These are phyloP conservation scores for Phalacrocorax carbo DNA, from an alignment of 2,113 vertebrate genomes.

Conservation along the genomic window DNA sequence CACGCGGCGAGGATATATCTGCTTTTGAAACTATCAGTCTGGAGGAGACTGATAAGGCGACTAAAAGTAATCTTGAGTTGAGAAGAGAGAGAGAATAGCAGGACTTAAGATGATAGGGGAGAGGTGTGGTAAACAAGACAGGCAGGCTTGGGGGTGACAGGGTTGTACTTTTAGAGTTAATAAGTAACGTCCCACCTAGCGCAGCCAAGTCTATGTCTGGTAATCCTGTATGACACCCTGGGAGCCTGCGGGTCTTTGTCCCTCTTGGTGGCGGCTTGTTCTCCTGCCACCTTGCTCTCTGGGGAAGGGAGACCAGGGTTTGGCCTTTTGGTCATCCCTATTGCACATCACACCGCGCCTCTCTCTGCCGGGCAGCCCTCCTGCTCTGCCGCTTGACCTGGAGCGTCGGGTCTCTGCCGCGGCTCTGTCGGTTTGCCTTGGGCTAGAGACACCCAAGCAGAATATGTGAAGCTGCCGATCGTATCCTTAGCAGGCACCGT, in stretches of 20 bases:
- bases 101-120: slow-evolving; percentile 38
- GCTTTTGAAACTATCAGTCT: slow-evolving; percentile 48
- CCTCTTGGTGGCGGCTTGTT: not conserved
- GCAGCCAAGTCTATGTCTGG: not conserved
- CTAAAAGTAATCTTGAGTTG: slow-evolving; percentile 38
- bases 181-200: not conserved
- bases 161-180: not conserved
- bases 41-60: slow-evolving; percentile 57
- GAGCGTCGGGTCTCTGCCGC: rapidly evolving
- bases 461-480: not conserved
- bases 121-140: slow-evolving; percentile 31
- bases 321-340: not conserved
- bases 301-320: not conserved
- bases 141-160: not conserved
- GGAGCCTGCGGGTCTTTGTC: not conserved
- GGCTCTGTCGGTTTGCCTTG: not conserved
- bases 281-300: not conserved
- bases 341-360: rapidly evolving
- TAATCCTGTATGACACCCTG: not conserved
- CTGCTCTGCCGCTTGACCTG: not conserved
- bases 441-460: not conserved
- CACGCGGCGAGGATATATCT: not conserved
- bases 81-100: slow-evolving; percentile 29
- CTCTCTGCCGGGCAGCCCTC: not conserved
- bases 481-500: not conserved